Evolutionary conservation across 2,888 invertebrate species (phyloP), one percentile per base, ranked within the genome.

Genomic region (Monoplex corrugatus): DNA sequence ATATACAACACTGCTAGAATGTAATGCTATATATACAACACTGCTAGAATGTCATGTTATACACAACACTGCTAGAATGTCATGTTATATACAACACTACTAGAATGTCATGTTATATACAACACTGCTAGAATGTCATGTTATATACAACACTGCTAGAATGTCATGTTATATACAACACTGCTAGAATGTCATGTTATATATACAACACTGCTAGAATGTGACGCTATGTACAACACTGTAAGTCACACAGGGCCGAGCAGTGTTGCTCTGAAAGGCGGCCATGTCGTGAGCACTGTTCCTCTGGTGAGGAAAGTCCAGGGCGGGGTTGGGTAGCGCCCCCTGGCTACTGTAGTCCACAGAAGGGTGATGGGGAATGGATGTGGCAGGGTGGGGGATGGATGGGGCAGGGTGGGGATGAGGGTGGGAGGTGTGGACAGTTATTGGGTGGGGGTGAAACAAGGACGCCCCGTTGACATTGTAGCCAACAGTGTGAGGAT

Each of bases 381-480:
- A 85, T 10, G 57, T 50, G 28, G 10, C 75, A 44, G 43, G 75
- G 40, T 68, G 72, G 40, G 32, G 86, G 28, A 19, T 72, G 44
- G 72, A 72, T 5, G 45, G 75, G 43, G 68, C 45, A 32, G 32
- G 75, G 35, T 87, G 87, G 32, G n/a, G n/a, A n/a, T n/a, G n/a
- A n/a, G n/a, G 86, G 57, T 78, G 75, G 43, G 68, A 45, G 44
- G 32, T 72, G 35, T 87, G 87, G 32, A 72, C 87, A 35, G 87
- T 23, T 19, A 75, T 35, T 28, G 75, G 78, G 23, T 78, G 87
- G 38, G 68, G 87, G 28, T 75, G 75, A 72, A 87, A 87, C 75
- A 87, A 2, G 13, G 87, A n/a, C 8, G 35, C n/a, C 43, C 32
- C 68, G 50, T 40, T 68, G 86, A 23, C 23, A n/a, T 72, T 78